Conservation (phyloP, 1,140 invertebrate genomes). For the Dendroctonus ponderosae region DNA sequence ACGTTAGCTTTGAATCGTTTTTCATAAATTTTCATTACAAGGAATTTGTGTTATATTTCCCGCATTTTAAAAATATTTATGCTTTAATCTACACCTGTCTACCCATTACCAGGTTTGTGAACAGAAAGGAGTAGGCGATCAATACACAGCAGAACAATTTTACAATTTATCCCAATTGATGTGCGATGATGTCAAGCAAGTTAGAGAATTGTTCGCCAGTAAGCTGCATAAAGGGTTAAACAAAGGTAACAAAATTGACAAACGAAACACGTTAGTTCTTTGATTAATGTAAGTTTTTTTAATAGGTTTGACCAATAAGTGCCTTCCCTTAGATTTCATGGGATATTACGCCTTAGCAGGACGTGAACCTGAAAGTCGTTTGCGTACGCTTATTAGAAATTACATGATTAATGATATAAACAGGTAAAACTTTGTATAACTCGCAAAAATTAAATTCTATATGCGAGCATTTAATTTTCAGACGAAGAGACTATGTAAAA, state of each 20-base stretch:
- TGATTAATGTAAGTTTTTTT: conserved; percentile 47
- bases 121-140: conserved; percentile 92
- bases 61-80: too few species aligned
- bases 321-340: conserved; percentile 95
- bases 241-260: conserved; percentile 30
- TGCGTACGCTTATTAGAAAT: conserved; percentile 49
- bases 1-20: too few species aligned
- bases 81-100: too few species aligned
- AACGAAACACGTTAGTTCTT: neutral
- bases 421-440: conserved; percentile 43
- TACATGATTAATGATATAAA: conserved; percentile 85
- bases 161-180: conserved; percentile 89
- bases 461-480: neutral
- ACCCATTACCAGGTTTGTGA: conserved; percentile 68
- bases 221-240: conserved; percentile 86
- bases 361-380: conserved; percentile 74
- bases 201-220: conserved; percentile 82
- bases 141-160: conserved; percentile 92
- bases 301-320: conserved; percentile 77
- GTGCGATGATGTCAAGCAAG: conserved; percentile 85
- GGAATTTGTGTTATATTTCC: too few species aligned
- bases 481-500: conserved; percentile 88
- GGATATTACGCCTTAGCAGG: conserved; percentile 88
- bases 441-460: neutral
- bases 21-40: too few species aligned